These are phyloP conservation scores for Formica selysi DNA, from an alignment of 1,140 invertebrate species.

Conservation along the genomic window DNA sequence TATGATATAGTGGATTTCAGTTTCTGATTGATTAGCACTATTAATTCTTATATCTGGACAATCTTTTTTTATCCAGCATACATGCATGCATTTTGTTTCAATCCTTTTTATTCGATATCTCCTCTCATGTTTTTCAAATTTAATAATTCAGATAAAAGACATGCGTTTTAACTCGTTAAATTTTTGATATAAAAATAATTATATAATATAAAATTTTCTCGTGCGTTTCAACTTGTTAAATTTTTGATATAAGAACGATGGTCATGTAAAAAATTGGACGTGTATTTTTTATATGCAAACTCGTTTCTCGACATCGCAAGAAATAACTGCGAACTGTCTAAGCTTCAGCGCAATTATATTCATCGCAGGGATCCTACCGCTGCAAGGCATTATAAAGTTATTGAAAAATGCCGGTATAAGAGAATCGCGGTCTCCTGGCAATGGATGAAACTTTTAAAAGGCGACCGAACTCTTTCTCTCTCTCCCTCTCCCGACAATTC, in stretches of 20 bases:
- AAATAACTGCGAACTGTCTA: conserved; percentile 58
- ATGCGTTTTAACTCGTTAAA: conserved; percentile 4
- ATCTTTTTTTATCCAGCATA: not conserved
- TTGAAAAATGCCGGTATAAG: conserved; percentile 48
- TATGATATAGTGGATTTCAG: not conserved
- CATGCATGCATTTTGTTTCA: too few species aligned
- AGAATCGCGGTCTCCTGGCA: conserved; percentile 35
- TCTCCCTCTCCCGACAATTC: conserved; percentile 22
- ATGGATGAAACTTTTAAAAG: conserved; percentile 60
- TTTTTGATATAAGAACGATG: not conserved
- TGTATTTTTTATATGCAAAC: conserved; percentile 21
- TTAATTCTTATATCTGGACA: not conserved
- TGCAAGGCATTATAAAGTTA: conserved; percentile 58
- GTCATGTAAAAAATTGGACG: not conserved
- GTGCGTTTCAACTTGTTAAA: conserved; percentile 1
- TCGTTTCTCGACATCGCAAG: conserved; percentile 17
- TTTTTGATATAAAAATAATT: not conserved
- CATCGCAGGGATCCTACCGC: conserved; percentile 39
- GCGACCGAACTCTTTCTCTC: conserved; percentile 32
- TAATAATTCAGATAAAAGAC: not conserved
- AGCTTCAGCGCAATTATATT: conserved; percentile 56
- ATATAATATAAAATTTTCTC: not conserved
- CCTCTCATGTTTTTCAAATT: not conserved
- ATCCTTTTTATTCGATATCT: not conserved
- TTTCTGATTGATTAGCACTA: not conserved